Evolutionary conservation across 1,140 invertebrate genomes (phyloP).

Genomic region (Drosophila tristis): DNA sequence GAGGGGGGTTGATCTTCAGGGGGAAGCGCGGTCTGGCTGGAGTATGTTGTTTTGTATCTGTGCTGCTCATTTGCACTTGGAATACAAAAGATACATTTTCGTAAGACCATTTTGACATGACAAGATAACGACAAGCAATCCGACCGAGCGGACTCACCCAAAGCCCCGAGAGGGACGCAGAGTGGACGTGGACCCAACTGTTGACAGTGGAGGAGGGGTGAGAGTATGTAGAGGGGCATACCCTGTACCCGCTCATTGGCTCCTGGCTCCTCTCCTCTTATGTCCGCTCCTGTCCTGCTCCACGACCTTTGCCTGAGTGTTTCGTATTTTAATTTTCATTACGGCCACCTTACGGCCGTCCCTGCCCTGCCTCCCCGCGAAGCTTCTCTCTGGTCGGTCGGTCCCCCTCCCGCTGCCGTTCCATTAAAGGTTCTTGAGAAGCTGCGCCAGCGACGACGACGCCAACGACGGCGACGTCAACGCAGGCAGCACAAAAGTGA

Average conservation of each 20-base stretch:
- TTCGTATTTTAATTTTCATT: conserved; percentile 83
- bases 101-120: conserved; percentile 84
- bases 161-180: background rate
- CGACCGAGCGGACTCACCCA: conserved; percentile 53
- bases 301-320: conserved; percentile 71
- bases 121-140: conserved; percentile 84
- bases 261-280: conserved; percentile 41
- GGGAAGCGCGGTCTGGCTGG: conserved; percentile 6
- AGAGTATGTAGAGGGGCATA: conserved; percentile 18
- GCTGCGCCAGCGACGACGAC: conserved; percentile 59
- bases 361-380: conserved; percentile 11
- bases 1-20: background rate
- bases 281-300: background rate
- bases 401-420: conserved; percentile 8
- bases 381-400: background rate
- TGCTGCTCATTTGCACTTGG: conserved; percentile 82
- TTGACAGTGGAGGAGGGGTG: background rate
- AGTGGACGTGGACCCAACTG: background rate
- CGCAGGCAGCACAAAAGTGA: conserved; percentile 72
- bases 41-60: conserved; percentile 68
- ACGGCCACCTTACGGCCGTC: conserved; percentile 50
- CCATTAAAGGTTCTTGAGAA: conserved; percentile 75
- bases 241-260: conserved; percentile 72
- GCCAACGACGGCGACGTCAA: too few species aligned
- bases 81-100: conserved; percentile 83